Base-by-base conservation (phyloP, 2,113 vertebrate species). In the Balaeniceps rex region DNA sequence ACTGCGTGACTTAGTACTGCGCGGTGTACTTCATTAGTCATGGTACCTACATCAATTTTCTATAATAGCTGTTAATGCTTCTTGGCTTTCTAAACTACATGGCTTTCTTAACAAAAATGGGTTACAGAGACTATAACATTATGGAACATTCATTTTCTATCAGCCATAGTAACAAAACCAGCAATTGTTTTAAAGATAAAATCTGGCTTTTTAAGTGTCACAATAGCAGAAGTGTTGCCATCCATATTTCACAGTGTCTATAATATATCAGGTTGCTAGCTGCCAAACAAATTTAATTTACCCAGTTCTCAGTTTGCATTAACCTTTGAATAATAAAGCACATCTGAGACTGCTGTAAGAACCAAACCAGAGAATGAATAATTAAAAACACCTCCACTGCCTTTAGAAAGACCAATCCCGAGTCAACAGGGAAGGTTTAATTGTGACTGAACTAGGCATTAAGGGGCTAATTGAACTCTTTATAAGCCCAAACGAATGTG, bases 261-360 rank as follows among this genome's bases (percentile, higher is more conserved):
- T 64, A 93, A 92, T 87, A 81, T 52, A 47, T 63, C 69, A 90
- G 83, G 91, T 72, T 87, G 83, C 83, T 93, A 89, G 94, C 93
- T 96, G 93, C 96, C 93, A 96, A 96, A 96, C 95, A 92, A 96
- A 97, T 97, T 98, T 98, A 97, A 98, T 98, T 97, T 97, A 96
- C 92, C 95, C 96, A 96, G 91, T 96, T 98, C 95, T 98, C 95
- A 83, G 95, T 98, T 96, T 98, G 97, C 96, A 98, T 98, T 98
- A 98, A 98, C 96, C 97, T 98, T 97, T 98, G 97, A 97, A 98
- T 97, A 98, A 98, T 97, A 98, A 98, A 97, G 96, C 96, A 97
- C 98, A 98, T 98, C 97, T 98, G 97, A 97, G 97, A 96, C 97
- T 96, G 97, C 97, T 96, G 81, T 97, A 98, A 98, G 98, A 98